Base-by-base conservation (phyloP, 1,140 invertebrate genomes). In the Helicorthomorpha holstii region DNA sequence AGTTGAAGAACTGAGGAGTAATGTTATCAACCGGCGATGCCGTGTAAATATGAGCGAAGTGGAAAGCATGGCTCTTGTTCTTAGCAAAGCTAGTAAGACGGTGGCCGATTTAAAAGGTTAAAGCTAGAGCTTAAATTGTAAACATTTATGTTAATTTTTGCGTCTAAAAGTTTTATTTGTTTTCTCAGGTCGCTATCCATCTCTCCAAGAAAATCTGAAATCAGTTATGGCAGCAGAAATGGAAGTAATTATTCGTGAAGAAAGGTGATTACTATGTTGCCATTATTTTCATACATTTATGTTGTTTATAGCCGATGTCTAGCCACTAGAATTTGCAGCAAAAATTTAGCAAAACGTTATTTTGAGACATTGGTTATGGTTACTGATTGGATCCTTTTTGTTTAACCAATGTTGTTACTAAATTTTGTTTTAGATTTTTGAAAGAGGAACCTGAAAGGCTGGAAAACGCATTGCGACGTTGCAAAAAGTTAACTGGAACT, bases 41-140 rank as follows among this genome's bases (percentile, higher is more conserved):
- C 76, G 90, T 34, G 91, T 97, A 12, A 95, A 94, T 64, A 92
- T 94, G 85, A 80, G 82, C 0, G 92, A 96, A 64, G 91, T 98
- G 1, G 93, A 98, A 65, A 85, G 86, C 59, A 94, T 97, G 79
- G 92, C 92, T 19, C 73, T 96, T 56, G 78, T 93, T 51, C 71
- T 98, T 19, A 89, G 82, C 65, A 78, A 84, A 68, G 81, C 84
- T 52, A 85, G 86, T 68, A 91, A 94, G 79, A 90, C 87, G 27
- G 87, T 96, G 2, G 90, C 90, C 12, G 90, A 95, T 65, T 76
- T 95, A 55, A 96, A 96, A 72, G 60, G 68, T 69, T 59, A 53
- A 14, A 54, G 14, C 25, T 34, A 2, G 16, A 34, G 7, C 7
- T 34, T 7, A 34, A 16, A 34, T 7, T 7, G 16, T 34, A 34